These are phyloP conservation scores for Arrhopalites spinosus DNA, from an alignment of 2,888 invertebrate genomes.

Conservation along the genomic window DNA sequence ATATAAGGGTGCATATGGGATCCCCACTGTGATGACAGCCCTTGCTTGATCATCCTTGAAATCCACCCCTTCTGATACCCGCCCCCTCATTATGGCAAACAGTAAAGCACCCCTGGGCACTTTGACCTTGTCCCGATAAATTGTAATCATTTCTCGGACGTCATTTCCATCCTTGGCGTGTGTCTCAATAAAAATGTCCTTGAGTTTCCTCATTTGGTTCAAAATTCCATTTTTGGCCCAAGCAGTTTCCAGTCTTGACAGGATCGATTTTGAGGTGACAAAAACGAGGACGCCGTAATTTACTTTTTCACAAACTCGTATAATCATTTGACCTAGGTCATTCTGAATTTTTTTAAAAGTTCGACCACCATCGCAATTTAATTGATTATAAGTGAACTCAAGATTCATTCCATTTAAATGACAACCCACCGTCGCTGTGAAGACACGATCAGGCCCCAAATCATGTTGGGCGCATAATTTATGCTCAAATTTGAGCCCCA, in stretches of 20 bases:
- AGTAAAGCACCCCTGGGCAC: slow-evolving; percentile 44
- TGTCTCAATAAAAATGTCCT: slow-evolving; percentile 43
- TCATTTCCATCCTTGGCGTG: slow-evolving; percentile 4
- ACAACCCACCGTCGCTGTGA: slow-evolving; percentile 23
- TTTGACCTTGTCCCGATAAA: slow-evolving; percentile 30
- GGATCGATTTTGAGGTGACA: slow-evolving; percentile 41
- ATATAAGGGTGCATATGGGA: slow-evolving; percentile 42
- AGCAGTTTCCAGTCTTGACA: slow-evolving; percentile 33
- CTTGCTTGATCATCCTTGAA: slow-evolving; percentile 53
- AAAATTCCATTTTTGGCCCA: slow-evolving; percentile 33
- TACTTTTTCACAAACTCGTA: slow-evolving; percentile 41
- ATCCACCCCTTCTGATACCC: slow-evolving; percentile 52
- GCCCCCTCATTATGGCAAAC: slow-evolving; percentile 51
- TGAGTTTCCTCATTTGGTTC: slow-evolving; percentile 31
- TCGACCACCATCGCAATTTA: too few relatives aligned
- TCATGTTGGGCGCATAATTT: slow-evolving; percentile 45
- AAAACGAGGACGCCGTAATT: slow-evolving; percentile 53
- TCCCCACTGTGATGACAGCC: slow-evolving; percentile 51
- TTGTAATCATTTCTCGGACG: slow-evolving; percentile 40
- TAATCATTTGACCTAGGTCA: slow-evolving; percentile 38
- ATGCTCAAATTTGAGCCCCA: slow-evolving; percentile 39
- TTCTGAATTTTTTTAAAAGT: background rate
- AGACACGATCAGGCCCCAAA: slow-evolving; percentile 38
- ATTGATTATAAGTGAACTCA: too few relatives aligned
- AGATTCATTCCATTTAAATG: background rate